These are phyloP conservation scores for Trypoxylon attenuatum DNA, from an alignment of 2,888 invertebrate genomes.

Conservation along the genomic window DNA sequence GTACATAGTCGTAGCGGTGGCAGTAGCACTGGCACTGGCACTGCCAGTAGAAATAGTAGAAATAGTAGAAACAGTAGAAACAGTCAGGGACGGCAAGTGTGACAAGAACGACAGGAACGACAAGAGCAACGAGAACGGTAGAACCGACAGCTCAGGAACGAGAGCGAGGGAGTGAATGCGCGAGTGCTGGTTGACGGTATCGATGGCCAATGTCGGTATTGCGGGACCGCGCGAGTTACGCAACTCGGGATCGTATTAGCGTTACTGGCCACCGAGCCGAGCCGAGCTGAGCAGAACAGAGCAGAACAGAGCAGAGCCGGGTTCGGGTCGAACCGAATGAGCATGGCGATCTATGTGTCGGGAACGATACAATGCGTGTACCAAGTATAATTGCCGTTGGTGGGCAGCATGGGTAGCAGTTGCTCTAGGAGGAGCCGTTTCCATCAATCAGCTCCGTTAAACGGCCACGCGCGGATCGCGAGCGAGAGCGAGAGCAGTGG, in stretches of 20 bases:
- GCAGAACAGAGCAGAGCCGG: too few species aligned
- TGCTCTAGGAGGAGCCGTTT: constrained; percentile 69
- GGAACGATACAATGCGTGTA: constrained; percentile 65
- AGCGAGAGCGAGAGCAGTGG: too few species aligned
- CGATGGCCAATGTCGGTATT: constrained; percentile 42
- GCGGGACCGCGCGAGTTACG: constrained; percentile 67
- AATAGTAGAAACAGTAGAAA: constrained; percentile 18
- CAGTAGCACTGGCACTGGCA: constrained; percentile 15
- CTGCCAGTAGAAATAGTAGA: constrained; percentile 21
- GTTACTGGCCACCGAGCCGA: constrained; percentile 65
- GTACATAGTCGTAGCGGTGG: constrained; percentile 55
- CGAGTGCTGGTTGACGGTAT: constrained; percentile 21
- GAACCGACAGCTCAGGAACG: too few species aligned
- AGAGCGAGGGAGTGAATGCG: too few species aligned
- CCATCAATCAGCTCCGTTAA: constrained; percentile 72
- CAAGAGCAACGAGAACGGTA: constrained; percentile 64
- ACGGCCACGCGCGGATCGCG: constrained; percentile 58
- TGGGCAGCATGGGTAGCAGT: constrained; percentile 65
- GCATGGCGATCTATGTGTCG: constrained; percentile 69
- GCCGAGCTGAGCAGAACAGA: constrained; percentile 48
- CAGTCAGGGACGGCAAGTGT: constrained; percentile 32
- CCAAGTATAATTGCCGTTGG: constrained; percentile 70
- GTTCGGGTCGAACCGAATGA: too few species aligned
- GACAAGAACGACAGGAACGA: too few species aligned
- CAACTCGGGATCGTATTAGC: constrained; percentile 68